Evolutionary conservation across 2,888 invertebrate genomes (phyloP).

Genomic region (Phyllotreta striolata): DNA sequence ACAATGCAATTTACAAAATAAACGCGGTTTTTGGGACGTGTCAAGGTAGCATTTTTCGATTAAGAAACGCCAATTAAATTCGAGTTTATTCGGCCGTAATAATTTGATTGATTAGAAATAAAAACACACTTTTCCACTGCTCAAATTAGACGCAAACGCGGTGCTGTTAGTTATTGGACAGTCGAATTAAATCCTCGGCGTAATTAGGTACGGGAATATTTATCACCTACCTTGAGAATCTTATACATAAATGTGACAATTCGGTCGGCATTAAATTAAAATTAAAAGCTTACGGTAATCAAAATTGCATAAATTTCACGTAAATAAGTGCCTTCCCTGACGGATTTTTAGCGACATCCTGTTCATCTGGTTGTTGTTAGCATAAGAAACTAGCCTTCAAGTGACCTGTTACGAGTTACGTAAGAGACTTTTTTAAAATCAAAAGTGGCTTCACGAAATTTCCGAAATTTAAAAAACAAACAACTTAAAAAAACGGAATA

Average conservation of each 20-base stretch:
- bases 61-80: background rate
- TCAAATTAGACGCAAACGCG: background rate
- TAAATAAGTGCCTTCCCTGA: background rate
- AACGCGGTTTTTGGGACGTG: background rate
- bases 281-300: background rate
- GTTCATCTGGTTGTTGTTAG: constrained; percentile 1
- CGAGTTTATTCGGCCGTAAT: constrained; percentile 4
- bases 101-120: constrained; percentile 6
- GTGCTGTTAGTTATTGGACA: too few relatives aligned
- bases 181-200: too few relatives aligned
- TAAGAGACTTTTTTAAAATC: background rate
- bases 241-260: background rate
- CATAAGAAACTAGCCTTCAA: background rate
- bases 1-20: too few relatives aligned
- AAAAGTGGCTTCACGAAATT: background rate
- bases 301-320: background rate
- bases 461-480: background rate
- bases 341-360: background rate
- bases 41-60: constrained; percentile 3
- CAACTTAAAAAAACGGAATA: background rate
- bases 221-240: constrained; percentile 3
- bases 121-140: background rate
- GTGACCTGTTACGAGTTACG: constrained; percentile 1
- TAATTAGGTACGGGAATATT: background rate
- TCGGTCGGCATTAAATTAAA: background rate